Evolutionary conservation across 2,888 invertebrate species (phyloP).

Genomic region (Platypus cylindrus): DNA sequence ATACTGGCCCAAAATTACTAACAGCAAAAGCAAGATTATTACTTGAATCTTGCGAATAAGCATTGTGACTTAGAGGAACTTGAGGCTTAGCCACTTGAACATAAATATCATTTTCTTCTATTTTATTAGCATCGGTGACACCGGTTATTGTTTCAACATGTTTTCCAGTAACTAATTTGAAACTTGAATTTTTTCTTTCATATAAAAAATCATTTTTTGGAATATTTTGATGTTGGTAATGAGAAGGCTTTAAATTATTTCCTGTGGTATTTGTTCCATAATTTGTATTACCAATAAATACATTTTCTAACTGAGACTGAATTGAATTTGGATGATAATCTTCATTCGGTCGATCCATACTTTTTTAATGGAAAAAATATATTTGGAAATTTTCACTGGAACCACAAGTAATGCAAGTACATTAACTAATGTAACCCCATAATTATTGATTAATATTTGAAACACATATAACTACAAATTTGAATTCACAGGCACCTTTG

Average conservation of each 20-base stretch:
- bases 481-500: too few species aligned
- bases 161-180: slow-evolving; percentile 67
- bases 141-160: slow-evolving; percentile 54
- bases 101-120: slow-evolving; percentile 34
- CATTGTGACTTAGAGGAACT: slow-evolving; percentile 34
- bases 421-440: too few species aligned
- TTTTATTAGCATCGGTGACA: slow-evolving; percentile 34
- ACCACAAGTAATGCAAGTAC: too few species aligned
- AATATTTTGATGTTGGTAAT: slow-evolving; percentile 37
- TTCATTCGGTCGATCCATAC: too few species aligned
- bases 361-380: too few species aligned
- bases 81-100: slow-evolving; percentile 35
- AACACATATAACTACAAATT: too few species aligned
- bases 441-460: too few species aligned
- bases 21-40: slow-evolving; percentile 24
- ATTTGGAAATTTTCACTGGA: too few species aligned
- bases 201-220: slow-evolving; percentile 42
- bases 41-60: slow-evolving; percentile 20
- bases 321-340: too few species aligned
- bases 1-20: slow-evolving; percentile 45
- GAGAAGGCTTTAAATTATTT: slow-evolving; percentile 27
- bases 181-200: slow-evolving; percentile 61
- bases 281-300: slow-evolving; percentile 23
- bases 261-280: slow-evolving; percentile 31
- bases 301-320: too few species aligned